Evolutionary conservation across 2,797 vertebrate genomes (phyloP).

Genomic region (Emys orbicularis): DNA sequence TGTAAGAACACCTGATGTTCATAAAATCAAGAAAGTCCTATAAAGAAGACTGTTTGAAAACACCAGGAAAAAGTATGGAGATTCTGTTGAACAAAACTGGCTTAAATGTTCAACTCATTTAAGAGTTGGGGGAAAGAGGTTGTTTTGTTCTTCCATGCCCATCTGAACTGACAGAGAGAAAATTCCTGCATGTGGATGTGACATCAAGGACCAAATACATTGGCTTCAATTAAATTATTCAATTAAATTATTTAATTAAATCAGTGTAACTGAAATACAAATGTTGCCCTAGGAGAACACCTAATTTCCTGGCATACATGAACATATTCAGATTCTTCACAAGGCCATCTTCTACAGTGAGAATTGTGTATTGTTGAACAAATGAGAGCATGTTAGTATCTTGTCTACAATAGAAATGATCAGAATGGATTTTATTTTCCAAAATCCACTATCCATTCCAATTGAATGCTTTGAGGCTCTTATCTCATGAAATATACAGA

Average conservation of each 20-base stretch:
- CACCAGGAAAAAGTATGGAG: background rate
- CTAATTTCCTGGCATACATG: background rate
- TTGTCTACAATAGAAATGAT: background rate
- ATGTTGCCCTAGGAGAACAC: background rate
- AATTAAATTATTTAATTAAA: background rate
- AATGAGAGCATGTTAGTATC: background rate
- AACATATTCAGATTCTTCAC: background rate
- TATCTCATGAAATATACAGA: background rate
- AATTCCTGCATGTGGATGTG: background rate
- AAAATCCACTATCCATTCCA: background rate
- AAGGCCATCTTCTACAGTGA: background rate
- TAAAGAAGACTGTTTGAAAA: background rate
- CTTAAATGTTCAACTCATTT: background rate
- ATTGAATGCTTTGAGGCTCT: background rate
- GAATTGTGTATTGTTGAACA: background rate
- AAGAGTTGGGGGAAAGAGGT: background rate
- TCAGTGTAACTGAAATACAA: background rate
- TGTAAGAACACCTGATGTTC: background rate
- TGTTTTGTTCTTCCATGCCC: background rate
- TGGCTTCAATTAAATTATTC: background rate
- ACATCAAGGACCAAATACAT: background rate
- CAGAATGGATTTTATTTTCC: background rate
- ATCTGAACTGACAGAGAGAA: background rate
- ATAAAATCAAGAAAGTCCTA: background rate
- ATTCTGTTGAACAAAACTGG: background rate